Base-by-base conservation (phyloP, 2,888 invertebrate genomes). In the Hypena proboscidalis region DNA sequence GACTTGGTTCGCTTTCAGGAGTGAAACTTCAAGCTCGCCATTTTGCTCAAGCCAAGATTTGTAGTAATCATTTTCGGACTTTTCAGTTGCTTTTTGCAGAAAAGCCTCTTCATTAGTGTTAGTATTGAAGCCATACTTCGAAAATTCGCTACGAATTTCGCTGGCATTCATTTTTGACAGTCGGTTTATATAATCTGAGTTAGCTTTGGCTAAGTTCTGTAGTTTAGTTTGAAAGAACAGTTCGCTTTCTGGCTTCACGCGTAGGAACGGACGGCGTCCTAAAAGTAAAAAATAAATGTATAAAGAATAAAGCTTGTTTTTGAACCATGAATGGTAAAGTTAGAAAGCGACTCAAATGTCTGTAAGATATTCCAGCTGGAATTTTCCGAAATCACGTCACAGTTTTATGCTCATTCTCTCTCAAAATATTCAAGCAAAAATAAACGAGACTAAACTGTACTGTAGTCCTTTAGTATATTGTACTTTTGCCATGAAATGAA, bases 1-100 rank as follows among this genome's bases (percentile, higher is more conserved):
- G 0, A 74, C 58, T 58, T 87, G 88, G 31, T 65, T 85, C 0
- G 83, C 87, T 69, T 80, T 85, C 0, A 90, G 56, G 0, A 91
- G 51, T 0, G 91, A 91, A 0, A 91, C 91, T 57, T 91, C 91
- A 0, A 91, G 43, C 27, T 91, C 91, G 0, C 91, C 90, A 20
- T 91, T 91, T 26, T 91, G 91, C 33, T 90, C 89, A 0, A 91
- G 38, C 91, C 91, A 91, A 0, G 86, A 82, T 23, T 91, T 91
- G 57, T 91, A 89, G 37, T 80, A 91, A 17, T 91, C 91, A 30
- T 91, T 89, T 52, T 90, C 90, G 0, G 74, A 57, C 63, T 80
- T 81, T 0, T 78, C 80, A 0, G 61, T 50, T 0, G 57, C 60
- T 46, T 85, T 83, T 4, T 77, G 77, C 1, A 44, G 34, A 3